Evolutionary conservation across 2,113 vertebrate genomes (phyloP), one percentile per base, ranked within the genome.

Genomic region (Tonatia bakeri): DNA sequence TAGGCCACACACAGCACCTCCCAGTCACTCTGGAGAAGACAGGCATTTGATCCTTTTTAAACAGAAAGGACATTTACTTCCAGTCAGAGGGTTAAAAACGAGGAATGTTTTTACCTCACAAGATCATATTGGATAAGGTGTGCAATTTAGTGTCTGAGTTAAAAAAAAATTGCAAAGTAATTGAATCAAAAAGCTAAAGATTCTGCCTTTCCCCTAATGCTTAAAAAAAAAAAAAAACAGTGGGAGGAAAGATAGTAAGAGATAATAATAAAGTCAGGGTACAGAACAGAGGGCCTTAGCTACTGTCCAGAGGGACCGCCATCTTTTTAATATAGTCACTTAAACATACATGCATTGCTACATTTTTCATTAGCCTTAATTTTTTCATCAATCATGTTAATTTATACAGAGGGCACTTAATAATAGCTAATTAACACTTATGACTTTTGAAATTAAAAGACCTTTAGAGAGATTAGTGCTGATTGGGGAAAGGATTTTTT

Each of bases 381-480:
- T 98, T 98, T 98, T 98, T 98, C 98, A 98, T 98, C 98, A 98
- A 98, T 99, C 98, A 98, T 93, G 97, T 98, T 98, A 98, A 99
- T 98, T 98, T 98, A 98, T 98, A 98, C 98, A 98, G 98, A 98
- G 98, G 98, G 98, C 98, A 98, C 98, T 98, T 98, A 98, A 98
- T 98, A 98, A 98, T 98, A 99, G 98, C 98, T 98, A 98, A 98
- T 99, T 99, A 98, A 99, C 98, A 98, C 98, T 98, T 98, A 98
- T 98, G 98, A 99, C 98, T 99, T 98, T 98, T 98, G 98, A 98
- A 98, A 99, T 98, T 98, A 98, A 98, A 98, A 98, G 98, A 98
- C 98, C 98, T 98, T 98, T 98, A 97, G 98, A 99, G 98, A 98
- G 98, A 98, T 98, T 98, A 97, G 96, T 96, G 96, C 97, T 98